A percentile compares a stretch with the other conserved stretches of the same genome.
phyloP scores from a whole-genome alignment of 2,797 vertebrate genomes.

The Coregonus ussuriensis region DNA sequence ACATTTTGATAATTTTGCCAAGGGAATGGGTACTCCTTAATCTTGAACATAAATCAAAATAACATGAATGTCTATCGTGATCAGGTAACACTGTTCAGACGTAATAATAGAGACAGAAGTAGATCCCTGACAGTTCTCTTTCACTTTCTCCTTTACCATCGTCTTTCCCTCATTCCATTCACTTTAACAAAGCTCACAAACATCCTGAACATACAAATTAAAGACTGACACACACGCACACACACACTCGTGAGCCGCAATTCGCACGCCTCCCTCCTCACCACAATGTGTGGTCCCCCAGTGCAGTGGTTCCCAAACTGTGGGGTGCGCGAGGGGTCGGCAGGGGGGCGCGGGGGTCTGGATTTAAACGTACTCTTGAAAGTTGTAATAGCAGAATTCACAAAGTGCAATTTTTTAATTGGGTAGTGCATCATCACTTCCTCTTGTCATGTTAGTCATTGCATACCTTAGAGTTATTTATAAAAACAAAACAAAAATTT shows the following conservation, averaged over 20 bases:
- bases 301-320: constrained; percentile 71
- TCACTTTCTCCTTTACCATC: background rate
- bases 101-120: constrained; percentile 32
- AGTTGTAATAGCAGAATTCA: too few relatives aligned
- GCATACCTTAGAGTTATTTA: too few relatives aligned
- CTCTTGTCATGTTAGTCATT: too few relatives aligned
- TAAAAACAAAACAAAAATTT: too few relatives aligned
- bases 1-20: background rate
- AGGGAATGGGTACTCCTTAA: background rate
- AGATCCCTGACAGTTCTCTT: constrained; percentile 19
- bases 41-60: constrained; percentile 30
- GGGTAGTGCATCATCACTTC: too few relatives aligned
- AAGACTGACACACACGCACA: constrained; percentile 6
- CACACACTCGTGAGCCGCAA: constrained; percentile 37
- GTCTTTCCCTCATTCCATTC: constrained; percentile 34
- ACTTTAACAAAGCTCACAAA: constrained; percentile 49
- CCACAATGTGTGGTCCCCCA: constrained; percentile 72
- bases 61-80: constrained; percentile 32
- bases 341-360: background rate
- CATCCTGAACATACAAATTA: constrained; percentile 29
- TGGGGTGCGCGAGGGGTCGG: constrained; percentile 8
- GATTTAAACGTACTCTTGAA: too few relatives aligned
- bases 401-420: too few relatives aligned
- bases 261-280: constrained; percentile 30
- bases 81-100: constrained; percentile 38